Percentiles rank a stretch among this genome's conserved stretches.
These are phyloP conservation scores for Monopis laevigella DNA, from an alignment of 2,888 invertebrate genomes.

Conservation along the genomic window DNA sequence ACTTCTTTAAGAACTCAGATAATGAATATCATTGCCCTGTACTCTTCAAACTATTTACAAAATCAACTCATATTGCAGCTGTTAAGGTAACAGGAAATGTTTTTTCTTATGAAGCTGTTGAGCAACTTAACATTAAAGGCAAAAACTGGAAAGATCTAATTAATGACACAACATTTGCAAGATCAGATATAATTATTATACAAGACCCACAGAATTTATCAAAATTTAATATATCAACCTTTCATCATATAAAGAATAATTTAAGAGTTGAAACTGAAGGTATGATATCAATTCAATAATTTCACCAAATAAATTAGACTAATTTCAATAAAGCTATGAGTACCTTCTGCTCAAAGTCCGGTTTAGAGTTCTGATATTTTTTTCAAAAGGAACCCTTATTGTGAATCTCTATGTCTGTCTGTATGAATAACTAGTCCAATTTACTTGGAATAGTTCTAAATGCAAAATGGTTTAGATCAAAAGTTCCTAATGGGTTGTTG, in stretches of 20 bases:
- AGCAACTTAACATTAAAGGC: slow-evolving; percentile 94
- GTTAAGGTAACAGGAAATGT: slow-evolving; percentile 94
- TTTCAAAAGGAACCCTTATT: too few species aligned
- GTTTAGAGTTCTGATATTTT: too few species aligned
- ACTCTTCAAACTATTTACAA: slow-evolving; percentile 90
- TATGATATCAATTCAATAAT: too few species aligned
- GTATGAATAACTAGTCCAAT: too few species aligned
- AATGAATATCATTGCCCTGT: slow-evolving; percentile 93
- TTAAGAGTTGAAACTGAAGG: slow-evolving; percentile 88
- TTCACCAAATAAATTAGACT: too few species aligned
- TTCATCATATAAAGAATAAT: slow-evolving; percentile 94
- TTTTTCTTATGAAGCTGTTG: slow-evolving; percentile 93
- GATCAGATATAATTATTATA: slow-evolving; percentile 90
- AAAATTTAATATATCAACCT: slow-evolving; percentile 94
- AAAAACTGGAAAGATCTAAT: slow-evolving; percentile 95
- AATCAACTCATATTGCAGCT: slow-evolving; percentile 93
- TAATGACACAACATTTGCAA: slow-evolving; percentile 85
- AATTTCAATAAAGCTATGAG: too few species aligned
- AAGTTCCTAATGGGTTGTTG: too few species aligned
- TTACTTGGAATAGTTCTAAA: too few species aligned
- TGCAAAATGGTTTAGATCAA: too few species aligned
- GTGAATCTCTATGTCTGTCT: too few species aligned
- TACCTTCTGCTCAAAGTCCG: too few species aligned
- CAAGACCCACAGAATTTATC: slow-evolving; percentile 90
- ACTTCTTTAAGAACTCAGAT: slow-evolving; percentile 86